phyloP scores from a whole-genome alignment of 2,888 invertebrate species.

The Drosophila buzzatii region DNA sequence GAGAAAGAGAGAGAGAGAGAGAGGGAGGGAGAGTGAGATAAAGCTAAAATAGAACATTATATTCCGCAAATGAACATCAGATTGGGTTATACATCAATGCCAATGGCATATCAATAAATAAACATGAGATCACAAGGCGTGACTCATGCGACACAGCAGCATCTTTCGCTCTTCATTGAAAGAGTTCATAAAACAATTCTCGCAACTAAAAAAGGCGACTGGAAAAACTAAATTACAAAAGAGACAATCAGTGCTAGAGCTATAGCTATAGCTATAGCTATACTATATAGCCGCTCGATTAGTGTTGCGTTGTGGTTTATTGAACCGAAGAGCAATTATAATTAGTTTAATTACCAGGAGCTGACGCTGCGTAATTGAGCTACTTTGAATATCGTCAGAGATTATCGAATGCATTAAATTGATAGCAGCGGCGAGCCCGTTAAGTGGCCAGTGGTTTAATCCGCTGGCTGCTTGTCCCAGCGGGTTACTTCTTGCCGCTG shows the following conservation, averaged over 20 bases:
- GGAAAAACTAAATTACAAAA: not conserved
- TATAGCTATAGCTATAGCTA: no score
- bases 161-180: slow-evolving; percentile 17
- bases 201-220: slow-evolving; percentile 10
- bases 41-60: not conserved
- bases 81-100: slow-evolving; percentile 1
- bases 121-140: slow-evolving; percentile 44
- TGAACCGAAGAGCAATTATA: not conserved
- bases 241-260: not conserved
- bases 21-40: not conserved
- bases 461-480: not conserved
- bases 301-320: not conserved
- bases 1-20: not conserved
- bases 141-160: slow-evolving; percentile 16
- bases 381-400: not conserved
- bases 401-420: not conserved
- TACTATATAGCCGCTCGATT: not conserved
- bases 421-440: not conserved
- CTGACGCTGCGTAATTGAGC: not conserved
- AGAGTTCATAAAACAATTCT: slow-evolving; percentile 30
- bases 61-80: not conserved
- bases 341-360: not conserved
- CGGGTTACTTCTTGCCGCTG: slow-evolving; percentile 9
- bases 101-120: not conserved
- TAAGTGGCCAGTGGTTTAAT: not conserved